Conservation (phyloP, 2,113 vertebrate genomes). For the Archilochus colubris region DNA sequence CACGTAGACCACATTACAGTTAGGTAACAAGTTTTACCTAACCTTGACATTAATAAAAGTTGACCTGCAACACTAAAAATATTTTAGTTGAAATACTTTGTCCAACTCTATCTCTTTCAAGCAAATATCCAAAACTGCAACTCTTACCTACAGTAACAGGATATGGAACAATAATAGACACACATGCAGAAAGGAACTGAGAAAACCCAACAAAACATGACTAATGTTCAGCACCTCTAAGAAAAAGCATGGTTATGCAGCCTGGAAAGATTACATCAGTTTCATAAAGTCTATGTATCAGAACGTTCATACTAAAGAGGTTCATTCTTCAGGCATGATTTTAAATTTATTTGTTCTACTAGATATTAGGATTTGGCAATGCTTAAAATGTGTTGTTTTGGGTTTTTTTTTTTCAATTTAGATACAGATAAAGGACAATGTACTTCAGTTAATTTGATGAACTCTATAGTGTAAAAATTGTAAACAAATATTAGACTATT, state of each 20-base stretch:
- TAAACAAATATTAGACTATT: not conserved
- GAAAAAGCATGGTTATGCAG: not conserved
- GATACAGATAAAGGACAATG: not conserved
- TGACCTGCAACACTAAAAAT: not conserved
- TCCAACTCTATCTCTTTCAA: too few species aligned
- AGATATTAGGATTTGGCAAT: not conserved
- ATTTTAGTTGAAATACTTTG: not conserved
- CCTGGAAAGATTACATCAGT: not conserved
- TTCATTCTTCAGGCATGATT: not conserved
- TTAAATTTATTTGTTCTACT: not conserved
- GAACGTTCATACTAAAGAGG: not conserved
- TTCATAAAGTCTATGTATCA: not conserved
- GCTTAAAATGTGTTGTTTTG: not conserved
- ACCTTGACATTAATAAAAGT: not conserved
- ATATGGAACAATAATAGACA: not conserved
- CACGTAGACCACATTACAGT: not conserved
- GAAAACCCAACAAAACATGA: not conserved
- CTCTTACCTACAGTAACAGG: rapidly evolving
- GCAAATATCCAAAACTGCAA: not conserved
- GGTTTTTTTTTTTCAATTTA: not conserved
- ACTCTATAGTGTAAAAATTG: not conserved
- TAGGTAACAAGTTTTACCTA: not conserved
- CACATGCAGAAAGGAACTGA: not conserved
- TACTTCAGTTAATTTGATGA: not conserved
- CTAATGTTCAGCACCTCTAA: not conserved